Percentiles rank a stretch among this genome's conserved stretches.
phyloP scores from a whole-genome alignment of 2,888 invertebrate species.

The Drosophila prolongata region DNA sequence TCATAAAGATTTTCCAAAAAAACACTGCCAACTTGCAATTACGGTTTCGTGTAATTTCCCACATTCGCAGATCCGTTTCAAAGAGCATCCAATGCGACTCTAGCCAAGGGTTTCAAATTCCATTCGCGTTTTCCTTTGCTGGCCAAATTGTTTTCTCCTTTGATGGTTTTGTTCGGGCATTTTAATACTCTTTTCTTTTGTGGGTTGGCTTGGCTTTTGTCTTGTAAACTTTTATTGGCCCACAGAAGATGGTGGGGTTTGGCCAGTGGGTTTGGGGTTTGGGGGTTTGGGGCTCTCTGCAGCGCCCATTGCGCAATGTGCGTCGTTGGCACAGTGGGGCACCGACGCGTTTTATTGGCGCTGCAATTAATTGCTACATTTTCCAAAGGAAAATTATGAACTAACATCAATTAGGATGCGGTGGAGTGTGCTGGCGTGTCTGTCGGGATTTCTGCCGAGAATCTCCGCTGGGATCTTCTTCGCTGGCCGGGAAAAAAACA shows the following conservation, averaged over 20 bases:
- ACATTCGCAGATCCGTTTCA: conserved; percentile 12
- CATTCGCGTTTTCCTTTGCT: conserved; percentile 17
- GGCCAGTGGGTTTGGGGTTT: background rate
- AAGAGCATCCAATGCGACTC: conserved; percentile 25
- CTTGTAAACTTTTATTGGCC: conserved; percentile 77
- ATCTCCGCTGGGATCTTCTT: background rate
- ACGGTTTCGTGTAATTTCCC: conserved; percentile 22
- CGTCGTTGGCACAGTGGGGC: conserved; percentile 74
- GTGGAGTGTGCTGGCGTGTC: background rate
- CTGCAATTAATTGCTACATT: conserved; percentile 78
- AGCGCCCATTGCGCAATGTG: conserved; percentile 74
- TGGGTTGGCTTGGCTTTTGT: conserved; percentile 45
- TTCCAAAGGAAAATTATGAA: conserved; percentile 79
- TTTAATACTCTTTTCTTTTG: conserved; percentile 18
- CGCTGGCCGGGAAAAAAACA: conserved; percentile 20
- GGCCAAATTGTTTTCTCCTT: conserved; percentile 35
- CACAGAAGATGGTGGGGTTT: conserved; percentile 12
- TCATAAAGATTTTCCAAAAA: conserved; percentile 16
- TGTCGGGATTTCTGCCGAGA: conserved; percentile 1
- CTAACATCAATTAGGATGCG: conserved; percentile 77
- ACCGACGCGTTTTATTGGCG: conserved; percentile 76
- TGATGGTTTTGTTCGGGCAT: conserved; percentile 19
- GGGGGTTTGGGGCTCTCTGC: conserved; percentile 49
- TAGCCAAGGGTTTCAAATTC: conserved; percentile 21
- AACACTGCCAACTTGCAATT: conserved; percentile 13